Evolutionary conservation across 2,888 invertebrate genomes (phyloP).

Genomic region (Linnaemya vulpina): DNA sequence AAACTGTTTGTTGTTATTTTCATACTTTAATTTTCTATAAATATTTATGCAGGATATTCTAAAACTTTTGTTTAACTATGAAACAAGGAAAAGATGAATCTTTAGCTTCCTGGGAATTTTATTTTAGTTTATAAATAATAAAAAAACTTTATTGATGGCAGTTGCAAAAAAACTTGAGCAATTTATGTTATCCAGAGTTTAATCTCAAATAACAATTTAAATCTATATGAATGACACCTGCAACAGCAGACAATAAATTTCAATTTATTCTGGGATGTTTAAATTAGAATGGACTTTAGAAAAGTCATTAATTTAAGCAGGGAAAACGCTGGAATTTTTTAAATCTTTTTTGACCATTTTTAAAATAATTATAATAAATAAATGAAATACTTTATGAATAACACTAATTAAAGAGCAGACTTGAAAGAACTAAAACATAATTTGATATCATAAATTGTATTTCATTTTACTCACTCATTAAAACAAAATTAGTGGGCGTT

Average conservation of each 20-base stretch:
- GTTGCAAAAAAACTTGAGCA: constrained; percentile 18
- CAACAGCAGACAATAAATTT: background rate
- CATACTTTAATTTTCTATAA: no score
- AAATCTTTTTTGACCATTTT: background rate
- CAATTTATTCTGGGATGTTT: background rate
- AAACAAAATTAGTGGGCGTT: constrained; percentile 95
- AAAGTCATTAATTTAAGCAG: background rate
- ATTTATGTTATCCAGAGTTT: background rate
- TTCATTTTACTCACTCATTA: constrained; percentile 86
- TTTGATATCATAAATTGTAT: background rate
- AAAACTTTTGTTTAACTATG: background rate
- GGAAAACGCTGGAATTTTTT: background rate
- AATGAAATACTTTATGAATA: no score
- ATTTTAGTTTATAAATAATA: constrained; percentile 23
- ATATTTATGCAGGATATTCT: no score
- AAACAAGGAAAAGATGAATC: background rate
- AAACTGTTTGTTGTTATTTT: no score
- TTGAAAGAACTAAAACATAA: background rate
- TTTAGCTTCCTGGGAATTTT: background rate
- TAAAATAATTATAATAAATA: no score
- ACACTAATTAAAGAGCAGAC: no score
- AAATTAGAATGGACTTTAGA: background rate
- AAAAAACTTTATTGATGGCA: constrained; percentile 6
- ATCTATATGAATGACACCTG: background rate
- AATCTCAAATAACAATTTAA: background rate